phyloP scores from a whole-genome alignment of 2,113 vertebrate species.

The Piaya cayana region DNA sequence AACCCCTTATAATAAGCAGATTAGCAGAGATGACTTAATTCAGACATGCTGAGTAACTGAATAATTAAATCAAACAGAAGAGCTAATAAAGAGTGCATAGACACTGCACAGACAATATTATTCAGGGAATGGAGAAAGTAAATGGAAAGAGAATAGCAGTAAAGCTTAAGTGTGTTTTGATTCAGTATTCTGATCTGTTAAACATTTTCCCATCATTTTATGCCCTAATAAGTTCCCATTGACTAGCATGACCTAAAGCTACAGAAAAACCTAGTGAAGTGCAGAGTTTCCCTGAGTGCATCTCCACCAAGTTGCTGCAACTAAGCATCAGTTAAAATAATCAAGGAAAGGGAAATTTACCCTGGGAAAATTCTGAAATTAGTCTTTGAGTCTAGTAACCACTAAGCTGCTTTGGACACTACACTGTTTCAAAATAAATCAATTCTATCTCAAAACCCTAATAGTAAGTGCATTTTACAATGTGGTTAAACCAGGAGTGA shows the following conservation, averaged over 20 bases:
- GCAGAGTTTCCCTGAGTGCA: neutral
- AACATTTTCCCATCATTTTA: constrained; percentile 33
- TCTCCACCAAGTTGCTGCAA: neutral
- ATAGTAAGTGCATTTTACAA: neutral
- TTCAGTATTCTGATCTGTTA: constrained; percentile 19
- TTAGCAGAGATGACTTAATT: constrained; percentile 53
- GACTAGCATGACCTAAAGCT: constrained; percentile 35
- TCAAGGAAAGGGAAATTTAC: neutral
- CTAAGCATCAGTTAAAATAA: neutral
- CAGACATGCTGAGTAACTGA: constrained; percentile 42
- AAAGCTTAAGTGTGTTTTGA: neutral
- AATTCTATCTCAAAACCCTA: neutral
- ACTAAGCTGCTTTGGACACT: neutral
- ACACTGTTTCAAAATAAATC: neutral
- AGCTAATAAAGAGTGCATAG: constrained; percentile 50
- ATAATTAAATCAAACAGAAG: constrained; percentile 64
- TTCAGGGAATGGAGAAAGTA: neutral
- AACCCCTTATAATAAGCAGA: constrained; percentile 21
- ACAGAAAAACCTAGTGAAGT: neutral
- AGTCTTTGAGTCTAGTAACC: neutral
- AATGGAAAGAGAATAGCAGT: neutral
- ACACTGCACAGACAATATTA: neutral
- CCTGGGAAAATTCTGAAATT: neutral
- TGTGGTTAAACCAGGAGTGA: neutral
- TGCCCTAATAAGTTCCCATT: constrained; percentile 54